These are phyloP conservation scores for Hirudo medicinalis DNA, from an alignment of 1,140 invertebrate genomes.

Conservation along the genomic window DNA sequence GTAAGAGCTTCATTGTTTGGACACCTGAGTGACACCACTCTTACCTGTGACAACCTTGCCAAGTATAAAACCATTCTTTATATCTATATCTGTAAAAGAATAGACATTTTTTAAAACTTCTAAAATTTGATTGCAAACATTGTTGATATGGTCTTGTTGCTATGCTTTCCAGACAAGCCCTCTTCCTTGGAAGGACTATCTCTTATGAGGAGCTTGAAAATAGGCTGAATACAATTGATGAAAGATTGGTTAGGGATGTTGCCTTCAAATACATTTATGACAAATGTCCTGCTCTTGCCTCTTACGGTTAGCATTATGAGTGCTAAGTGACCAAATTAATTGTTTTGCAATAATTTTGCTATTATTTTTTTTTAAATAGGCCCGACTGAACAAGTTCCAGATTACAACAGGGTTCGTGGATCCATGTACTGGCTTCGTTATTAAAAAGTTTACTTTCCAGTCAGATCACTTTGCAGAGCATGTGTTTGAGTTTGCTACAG, in stretches of 20 bases:
- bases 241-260: conserved; percentile 66
- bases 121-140: conserved; percentile 86
- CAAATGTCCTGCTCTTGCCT: conserved; percentile 60
- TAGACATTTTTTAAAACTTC: conserved; percentile 76
- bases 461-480: too few relatives aligned
- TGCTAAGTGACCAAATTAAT: not conserved
- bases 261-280: conserved; percentile 88
- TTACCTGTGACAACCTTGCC: conserved; percentile 95
- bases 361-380: conserved; percentile 37
- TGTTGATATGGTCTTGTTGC: conserved; percentile 38
- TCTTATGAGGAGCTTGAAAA: conserved; percentile 12
- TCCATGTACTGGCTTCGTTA: conserved; percentile 78
- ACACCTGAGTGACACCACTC: conserved; percentile 93
- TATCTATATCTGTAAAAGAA: conserved; percentile 87
- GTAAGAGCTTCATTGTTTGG: conserved; percentile 91
- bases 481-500: too few relatives aligned
- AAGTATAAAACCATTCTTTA: conserved; percentile 27
- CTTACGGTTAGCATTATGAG: not conserved
- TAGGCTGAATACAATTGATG: conserved; percentile 52
- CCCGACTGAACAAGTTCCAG: conserved; percentile 72
- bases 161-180: conserved; percentile 6
- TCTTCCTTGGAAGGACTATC: conserved; percentile 10
- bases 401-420: conserved; percentile 71
- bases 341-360: not conserved
- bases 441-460: conserved; percentile 42